phyloP scores from a whole-genome alignment of 2,888 invertebrate species.

The Linyphia triangularis region DNA sequence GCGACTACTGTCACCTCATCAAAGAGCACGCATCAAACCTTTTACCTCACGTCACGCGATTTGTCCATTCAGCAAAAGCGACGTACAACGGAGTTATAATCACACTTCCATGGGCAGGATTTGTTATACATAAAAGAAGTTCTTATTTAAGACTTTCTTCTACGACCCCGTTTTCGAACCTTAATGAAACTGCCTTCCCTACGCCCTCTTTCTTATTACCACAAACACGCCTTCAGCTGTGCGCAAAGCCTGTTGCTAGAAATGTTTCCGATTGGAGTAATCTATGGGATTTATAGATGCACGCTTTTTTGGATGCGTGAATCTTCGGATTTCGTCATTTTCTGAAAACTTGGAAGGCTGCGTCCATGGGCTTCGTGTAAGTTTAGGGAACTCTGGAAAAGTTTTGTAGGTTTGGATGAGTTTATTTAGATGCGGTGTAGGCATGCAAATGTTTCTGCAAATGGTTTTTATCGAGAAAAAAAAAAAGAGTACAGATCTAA shows the following conservation, averaged over 20 bases:
- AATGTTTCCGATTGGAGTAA: neutral
- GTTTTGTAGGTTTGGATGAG: neutral
- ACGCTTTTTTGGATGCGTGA: neutral
- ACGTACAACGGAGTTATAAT: neutral
- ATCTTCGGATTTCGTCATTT: neutral
- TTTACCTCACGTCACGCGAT: constrained; percentile 46
- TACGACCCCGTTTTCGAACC: neutral
- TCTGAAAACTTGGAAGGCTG: no score
- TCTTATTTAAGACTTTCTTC: neutral
- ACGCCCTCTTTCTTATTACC: neutral
- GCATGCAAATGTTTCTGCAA: neutral
- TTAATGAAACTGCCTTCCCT: neutral
- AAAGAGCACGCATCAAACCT: constrained; percentile 45
- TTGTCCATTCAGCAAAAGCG: constrained; percentile 41
- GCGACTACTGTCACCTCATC: constrained; percentile 40
- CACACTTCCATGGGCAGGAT: constrained; percentile 16
- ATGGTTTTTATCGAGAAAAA: neutral
- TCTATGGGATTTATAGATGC: neutral
- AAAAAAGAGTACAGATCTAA: no score
- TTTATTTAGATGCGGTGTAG: neutral
- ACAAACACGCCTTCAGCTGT: neutral
- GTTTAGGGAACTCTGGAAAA: neutral
- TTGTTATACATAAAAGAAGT: neutral
- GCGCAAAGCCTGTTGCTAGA: neutral
- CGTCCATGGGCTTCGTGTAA: no score